Evolutionary conservation across 1,140 invertebrate species (phyloP).

Genomic region (Branchinecta lindahli): DNA sequence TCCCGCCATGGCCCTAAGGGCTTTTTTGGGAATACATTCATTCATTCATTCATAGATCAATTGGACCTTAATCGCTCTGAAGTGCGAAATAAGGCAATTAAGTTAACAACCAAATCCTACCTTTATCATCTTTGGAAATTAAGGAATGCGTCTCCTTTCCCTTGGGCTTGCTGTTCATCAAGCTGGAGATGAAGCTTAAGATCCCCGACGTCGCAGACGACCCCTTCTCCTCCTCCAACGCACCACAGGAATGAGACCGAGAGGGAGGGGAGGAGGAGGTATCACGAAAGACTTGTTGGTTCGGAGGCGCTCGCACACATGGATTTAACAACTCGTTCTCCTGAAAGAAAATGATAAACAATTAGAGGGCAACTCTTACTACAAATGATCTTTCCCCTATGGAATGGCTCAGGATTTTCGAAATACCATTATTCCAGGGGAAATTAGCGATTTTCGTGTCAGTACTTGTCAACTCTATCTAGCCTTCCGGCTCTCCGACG

Average conservation of each 20-base stretch:
- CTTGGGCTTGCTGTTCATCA: neutral
- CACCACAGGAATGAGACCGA: slow-evolving; percentile 7
- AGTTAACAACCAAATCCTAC: neutral
- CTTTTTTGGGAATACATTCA: no score
- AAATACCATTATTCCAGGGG: no score
- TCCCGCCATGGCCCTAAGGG: no score
- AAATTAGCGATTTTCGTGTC: no score
- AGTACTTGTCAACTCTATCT: no score
- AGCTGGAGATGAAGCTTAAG: neutral
- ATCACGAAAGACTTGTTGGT: neutral
- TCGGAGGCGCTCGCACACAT: neutral
- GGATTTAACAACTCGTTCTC: neutral
- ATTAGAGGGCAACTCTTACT: no score
- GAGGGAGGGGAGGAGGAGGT: slow-evolving; percentile 3
- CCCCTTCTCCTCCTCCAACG: neutral
- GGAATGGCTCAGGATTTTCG: no score
- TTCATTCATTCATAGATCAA: no score
- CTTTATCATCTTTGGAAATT: slow-evolving; percentile 2
- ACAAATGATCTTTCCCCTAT: no score
- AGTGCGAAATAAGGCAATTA: no score
- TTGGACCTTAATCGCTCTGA: no score
- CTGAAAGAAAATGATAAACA: neutral
- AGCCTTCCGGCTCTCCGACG: no score
- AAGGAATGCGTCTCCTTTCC: neutral
- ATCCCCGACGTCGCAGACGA: neutral